These are phyloP conservation scores for Pachypsylla venusta DNA, from an alignment of 1,140 invertebrate genomes.

Conservation along the genomic window DNA sequence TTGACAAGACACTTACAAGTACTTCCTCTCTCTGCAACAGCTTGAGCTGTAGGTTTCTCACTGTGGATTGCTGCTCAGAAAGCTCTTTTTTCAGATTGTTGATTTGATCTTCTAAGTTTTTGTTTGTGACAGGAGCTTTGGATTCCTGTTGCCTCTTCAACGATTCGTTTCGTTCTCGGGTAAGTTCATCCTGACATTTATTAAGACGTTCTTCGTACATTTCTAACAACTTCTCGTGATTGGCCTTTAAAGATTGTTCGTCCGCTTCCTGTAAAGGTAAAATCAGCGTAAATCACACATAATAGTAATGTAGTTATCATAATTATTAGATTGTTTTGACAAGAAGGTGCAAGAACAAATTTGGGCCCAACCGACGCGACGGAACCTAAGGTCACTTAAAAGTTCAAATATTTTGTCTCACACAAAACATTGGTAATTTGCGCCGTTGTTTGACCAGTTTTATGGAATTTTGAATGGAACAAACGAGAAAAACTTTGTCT, in stretches of 20 bases:
- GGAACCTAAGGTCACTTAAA: background rate
- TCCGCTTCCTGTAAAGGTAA: background rate
- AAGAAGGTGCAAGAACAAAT: background rate
- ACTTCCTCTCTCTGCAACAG: background rate
- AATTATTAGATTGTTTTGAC: background rate
- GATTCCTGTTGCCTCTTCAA: background rate
- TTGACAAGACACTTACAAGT: background rate
- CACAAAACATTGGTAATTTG: background rate
- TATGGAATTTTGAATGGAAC: too few relatives aligned
- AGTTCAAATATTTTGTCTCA: background rate
- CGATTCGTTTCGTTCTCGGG: background rate
- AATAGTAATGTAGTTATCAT: background rate
- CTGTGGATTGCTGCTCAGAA: background rate
- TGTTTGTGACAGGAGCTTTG: background rate
- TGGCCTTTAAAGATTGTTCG: background rate
- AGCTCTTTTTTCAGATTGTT: background rate
- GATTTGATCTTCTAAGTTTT: background rate
- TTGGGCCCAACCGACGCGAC: too few relatives aligned
- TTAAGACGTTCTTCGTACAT: background rate
- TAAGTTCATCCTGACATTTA: background rate
- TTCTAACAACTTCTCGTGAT: background rate
- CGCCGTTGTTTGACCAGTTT: too few relatives aligned
- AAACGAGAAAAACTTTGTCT: too few relatives aligned
- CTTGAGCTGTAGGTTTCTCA: slow-evolving; percentile 1
- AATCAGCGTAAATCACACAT: background rate